Conservation (phyloP, 2,888 invertebrate species). For the Oxyscelio sp. region DNA sequence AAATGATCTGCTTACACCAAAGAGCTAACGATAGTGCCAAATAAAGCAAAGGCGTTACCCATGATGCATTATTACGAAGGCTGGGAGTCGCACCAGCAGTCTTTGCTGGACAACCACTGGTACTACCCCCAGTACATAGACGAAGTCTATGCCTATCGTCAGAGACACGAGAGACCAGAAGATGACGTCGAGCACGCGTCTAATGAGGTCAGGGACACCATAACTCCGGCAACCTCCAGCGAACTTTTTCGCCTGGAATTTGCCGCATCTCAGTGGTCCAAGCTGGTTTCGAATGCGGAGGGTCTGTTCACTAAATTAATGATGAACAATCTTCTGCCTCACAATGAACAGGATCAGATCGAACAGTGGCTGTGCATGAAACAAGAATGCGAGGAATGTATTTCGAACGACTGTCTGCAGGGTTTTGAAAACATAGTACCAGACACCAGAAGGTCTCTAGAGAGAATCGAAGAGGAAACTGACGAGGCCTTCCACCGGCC, state of each 20-base stretch:
- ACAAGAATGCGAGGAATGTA: slow-evolving; percentile 96
- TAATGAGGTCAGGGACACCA: slow-evolving; percentile 84
- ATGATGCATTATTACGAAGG: slow-evolving; percentile 64
- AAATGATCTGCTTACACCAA: slow-evolving; percentile 3
- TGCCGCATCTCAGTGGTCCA: slow-evolving; percentile 94
- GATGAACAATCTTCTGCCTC: slow-evolving; percentile 92
- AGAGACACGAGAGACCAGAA: slow-evolving; percentile 77
- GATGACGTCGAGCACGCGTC: slow-evolving; percentile 85
- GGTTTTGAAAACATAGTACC: slow-evolving; percentile 85
- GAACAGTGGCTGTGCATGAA: slow-evolving; percentile 95
- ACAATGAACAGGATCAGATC: slow-evolving; percentile 93
- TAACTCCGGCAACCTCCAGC: slow-evolving; percentile 85
- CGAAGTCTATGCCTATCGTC: slow-evolving; percentile 65
- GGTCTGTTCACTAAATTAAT: slow-evolving; percentile 94
- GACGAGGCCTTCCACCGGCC: slow-evolving; percentile 84
- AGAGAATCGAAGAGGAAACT: slow-evolving; percentile 89
- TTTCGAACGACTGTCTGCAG: slow-evolving; percentile 90
- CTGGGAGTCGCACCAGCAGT: slow-evolving; percentile 60
- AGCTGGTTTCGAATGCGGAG: slow-evolving; percentile 95
- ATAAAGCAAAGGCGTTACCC: slow-evolving; percentile 1
- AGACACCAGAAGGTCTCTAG: slow-evolving; percentile 89
- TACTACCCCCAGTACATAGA: slow-evolving; percentile 73
- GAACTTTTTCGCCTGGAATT: slow-evolving; percentile 93
- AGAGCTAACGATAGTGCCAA: slow-evolving; percentile 18
- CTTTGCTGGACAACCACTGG: slow-evolving; percentile 69